Conservation (phyloP, 30 jellyfish, hydroid and myxozoan genomes). For the Rhopilema esculentum region DNA sequence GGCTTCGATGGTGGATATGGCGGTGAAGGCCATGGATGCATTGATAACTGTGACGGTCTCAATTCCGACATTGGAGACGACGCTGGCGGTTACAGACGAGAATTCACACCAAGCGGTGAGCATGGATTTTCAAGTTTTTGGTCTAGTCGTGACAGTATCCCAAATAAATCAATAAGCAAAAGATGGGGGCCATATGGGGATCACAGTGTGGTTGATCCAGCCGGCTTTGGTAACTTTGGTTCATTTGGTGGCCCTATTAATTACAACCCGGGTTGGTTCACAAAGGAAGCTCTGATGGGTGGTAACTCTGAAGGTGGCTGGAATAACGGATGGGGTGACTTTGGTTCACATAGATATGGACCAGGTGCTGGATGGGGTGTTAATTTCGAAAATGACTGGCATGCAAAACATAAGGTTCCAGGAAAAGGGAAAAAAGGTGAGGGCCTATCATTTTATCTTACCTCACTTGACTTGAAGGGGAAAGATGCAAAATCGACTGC, state of each 20-base stretch:
- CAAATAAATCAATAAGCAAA: not conserved
- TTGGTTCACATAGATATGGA: conserved; percentile 66
- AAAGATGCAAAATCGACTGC: not conserved
- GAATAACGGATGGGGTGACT: conserved; percentile 65
- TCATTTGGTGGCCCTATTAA: conserved; percentile 57
- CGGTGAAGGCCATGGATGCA: conserved; percentile 80
- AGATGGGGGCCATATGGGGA: conserved; percentile 70
- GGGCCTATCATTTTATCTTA: conserved; percentile 18
- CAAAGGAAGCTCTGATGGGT: conserved; percentile 47
- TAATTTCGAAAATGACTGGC: conserved; percentile 36
- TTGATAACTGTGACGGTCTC: conserved; percentile 65
- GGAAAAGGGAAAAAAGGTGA: conserved; percentile 18
- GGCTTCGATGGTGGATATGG: conserved; percentile 79
- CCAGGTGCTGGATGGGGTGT: conserved; percentile 66
- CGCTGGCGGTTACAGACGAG: conserved; percentile 65
- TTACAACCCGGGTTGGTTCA: conserved; percentile 65
- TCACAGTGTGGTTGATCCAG: conserved; percentile 69
- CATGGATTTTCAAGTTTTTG: conserved; percentile 86
- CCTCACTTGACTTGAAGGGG: conserved; percentile 37
- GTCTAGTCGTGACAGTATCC: conserved; percentile 52
- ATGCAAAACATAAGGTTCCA: not conserved
- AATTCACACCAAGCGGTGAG: conserved; percentile 63
- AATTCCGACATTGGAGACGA: conserved; percentile 70
- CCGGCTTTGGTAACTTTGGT: conserved; percentile 79
- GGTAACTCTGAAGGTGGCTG: conserved; percentile 49